A percentile compares a stretch with the other conserved stretches of the same genome.
Conservation (phyloP, 2,797 vertebrate genomes). For the Onychomys leucogaster region DNA sequence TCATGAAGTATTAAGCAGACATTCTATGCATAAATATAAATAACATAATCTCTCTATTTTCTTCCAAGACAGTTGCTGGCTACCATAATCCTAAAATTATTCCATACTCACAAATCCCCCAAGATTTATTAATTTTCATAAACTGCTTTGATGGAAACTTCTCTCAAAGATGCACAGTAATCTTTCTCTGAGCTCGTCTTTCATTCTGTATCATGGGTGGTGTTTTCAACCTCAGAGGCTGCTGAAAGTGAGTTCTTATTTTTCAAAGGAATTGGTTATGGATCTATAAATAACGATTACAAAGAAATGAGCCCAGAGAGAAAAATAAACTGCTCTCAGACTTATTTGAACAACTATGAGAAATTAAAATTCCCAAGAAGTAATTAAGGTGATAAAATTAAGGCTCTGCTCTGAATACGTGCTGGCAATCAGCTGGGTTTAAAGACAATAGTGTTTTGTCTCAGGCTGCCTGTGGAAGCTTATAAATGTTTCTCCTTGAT, state of each 20-base stretch:
- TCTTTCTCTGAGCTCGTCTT: slow-evolving; percentile 82
- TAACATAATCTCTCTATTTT: slow-evolving; percentile 84
- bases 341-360: slow-evolving; percentile 76
- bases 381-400: slow-evolving; percentile 84
- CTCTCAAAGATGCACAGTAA: slow-evolving; percentile 81
- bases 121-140: slow-evolving; percentile 87
- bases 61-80: slow-evolving; percentile 77
- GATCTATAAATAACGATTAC: slow-evolving; percentile 79
- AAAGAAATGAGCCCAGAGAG: slow-evolving; percentile 68
- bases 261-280: slow-evolving; percentile 79
- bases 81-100: slow-evolving; percentile 86
- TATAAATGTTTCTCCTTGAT: slow-evolving; percentile 75
- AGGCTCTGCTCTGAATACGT: slow-evolving; percentile 78
- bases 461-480: slow-evolving; percentile 64
- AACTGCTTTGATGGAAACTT: slow-evolving; percentile 85
- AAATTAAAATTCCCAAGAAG: slow-evolving; percentile 79
- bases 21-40: slow-evolving; percentile 85
- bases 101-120: slow-evolving; percentile 82
- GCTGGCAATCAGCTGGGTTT: slow-evolving; percentile 74
- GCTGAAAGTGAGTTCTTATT: slow-evolving; percentile 78
- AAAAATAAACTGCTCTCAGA: slow-evolving; percentile 80
- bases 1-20: slow-evolving; percentile 80
- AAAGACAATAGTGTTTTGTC: slow-evolving; percentile 70
- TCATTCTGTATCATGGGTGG: slow-evolving; percentile 75
- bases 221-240: slow-evolving; percentile 81